Evolutionary conservation across 2,113 vertebrate species (phyloP).

Genomic region (Podiceps cristatus): DNA sequence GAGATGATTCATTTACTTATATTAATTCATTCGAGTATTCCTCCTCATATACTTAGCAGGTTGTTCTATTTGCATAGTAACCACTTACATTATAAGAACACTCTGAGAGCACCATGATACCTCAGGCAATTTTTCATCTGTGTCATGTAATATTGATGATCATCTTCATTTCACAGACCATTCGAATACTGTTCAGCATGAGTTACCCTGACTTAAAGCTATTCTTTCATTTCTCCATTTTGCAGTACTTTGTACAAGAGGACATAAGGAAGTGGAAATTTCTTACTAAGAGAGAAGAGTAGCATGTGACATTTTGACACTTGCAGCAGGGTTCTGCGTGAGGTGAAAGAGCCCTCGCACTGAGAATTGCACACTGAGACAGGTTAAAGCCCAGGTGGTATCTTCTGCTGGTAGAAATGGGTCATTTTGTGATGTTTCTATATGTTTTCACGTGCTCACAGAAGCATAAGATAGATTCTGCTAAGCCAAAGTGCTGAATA

Average conservation of each 20-base stretch:
- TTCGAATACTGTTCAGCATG: not conserved
- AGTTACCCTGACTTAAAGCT: not conserved
- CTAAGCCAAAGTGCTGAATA: not conserved
- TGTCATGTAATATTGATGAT: not conserved
- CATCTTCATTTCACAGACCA: not conserved
- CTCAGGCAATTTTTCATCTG: not conserved
- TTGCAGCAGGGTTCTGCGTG: not conserved
- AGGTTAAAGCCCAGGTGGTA: not conserved
- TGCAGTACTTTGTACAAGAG: not conserved
- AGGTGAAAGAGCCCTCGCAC: not conserved
- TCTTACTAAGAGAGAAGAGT: not conserved
- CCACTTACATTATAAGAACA: not conserved
- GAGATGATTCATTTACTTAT: not conserved
- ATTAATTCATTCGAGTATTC: not conserved
- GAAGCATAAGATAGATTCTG: not conserved
- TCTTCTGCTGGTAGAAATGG: not conserved
- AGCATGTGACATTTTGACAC: not conserved
- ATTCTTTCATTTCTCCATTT: not conserved
- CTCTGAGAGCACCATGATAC: not conserved
- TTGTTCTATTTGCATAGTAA: not conserved
- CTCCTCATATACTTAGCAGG: not conserved
- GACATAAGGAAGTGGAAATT: not conserved
- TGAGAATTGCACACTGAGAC: not conserved
- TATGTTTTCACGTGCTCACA: not conserved
- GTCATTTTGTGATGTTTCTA: not conserved